Base-by-base conservation (phyloP, 2,888 invertebrate species). In the Spilarctia lutea region DNA sequence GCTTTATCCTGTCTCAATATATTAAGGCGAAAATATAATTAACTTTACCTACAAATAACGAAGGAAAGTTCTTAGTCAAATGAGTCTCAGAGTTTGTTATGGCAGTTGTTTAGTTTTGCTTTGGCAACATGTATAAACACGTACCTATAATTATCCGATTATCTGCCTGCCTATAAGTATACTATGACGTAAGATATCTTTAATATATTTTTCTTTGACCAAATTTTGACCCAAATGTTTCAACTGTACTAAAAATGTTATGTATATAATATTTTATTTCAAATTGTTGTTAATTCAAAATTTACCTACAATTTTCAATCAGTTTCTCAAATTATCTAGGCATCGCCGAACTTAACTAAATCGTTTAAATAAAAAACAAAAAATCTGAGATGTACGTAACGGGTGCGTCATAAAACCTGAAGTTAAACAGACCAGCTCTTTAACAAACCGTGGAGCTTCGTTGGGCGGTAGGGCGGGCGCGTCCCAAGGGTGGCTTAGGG, bases 341-440 rank as follows among this genome's bases (percentile, higher is more conserved):
- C 67, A 76, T 73, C 71, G 73, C 74, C 73, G 74, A 71, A 79
- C 74, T 65, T 42, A 71, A 56, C n/a, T 56, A 56, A 56, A 24
- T 56, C 52, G 10, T 73, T 67, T 42, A 39, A 67, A 45, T 72
- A 67, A 68, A 74, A 73, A 75, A 79, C 75, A 75, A 72, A 73
- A 81, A 81, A 75, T 79, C 65, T 48, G 65, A 65, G 30, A 71
- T 71, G 69, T 78, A 76, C 79, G 79, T 74, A 78, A 74, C 74
- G 86, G 82, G 76, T 78, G 74, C 73, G 76, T 77, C 76, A 75
- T 85, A 82, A 85, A 84, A 83, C 78, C 74, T 73, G 75, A 83
- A 82, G 77, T 81, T 80, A 82, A 79, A 82, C 76, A 77, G 79
- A 72, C 71, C 76, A 78, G 68, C 79, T 76, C 81, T 80, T 78